These are phyloP conservation scores for Phrynocephalus versicolor DNA, from an alignment of 2,113 vertebrate genomes.

Conservation along the genomic window DNA sequence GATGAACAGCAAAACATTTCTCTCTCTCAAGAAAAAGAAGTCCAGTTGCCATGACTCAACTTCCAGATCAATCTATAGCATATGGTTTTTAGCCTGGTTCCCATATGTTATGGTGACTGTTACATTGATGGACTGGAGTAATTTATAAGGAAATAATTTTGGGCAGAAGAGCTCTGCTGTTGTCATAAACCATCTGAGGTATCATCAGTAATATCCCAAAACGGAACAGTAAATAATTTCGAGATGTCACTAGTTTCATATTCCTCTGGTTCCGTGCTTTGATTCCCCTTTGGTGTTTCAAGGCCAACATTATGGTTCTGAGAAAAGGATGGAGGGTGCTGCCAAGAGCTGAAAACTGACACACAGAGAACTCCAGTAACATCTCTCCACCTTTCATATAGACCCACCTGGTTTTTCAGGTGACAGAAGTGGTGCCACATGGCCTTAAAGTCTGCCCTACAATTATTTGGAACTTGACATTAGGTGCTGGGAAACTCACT, in stretches of 20 bases:
- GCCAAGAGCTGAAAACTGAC: too few species aligned
- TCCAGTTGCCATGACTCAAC: too few species aligned
- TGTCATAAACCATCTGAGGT: slow-evolving; percentile 38
- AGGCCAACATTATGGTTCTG: neutral
- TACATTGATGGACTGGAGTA: slow-evolving; percentile 39
- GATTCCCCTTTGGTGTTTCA: too few species aligned
- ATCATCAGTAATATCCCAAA: slow-evolving; percentile 24
- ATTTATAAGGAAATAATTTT: slow-evolving; percentile 50
- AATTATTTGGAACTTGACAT: too few species aligned
- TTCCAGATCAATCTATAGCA: slow-evolving; percentile 41
- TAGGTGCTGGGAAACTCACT: too few species aligned
- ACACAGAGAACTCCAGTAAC: too few species aligned
- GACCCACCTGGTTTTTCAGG: too few species aligned
- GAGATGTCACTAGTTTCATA: slow-evolving; percentile 14
- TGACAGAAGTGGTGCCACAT: too few species aligned
- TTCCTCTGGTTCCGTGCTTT: neutral
- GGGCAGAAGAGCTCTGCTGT: slow-evolving; percentile 12
- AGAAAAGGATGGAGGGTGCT: neutral
- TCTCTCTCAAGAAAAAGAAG: too few species aligned
- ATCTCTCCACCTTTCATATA: too few species aligned
- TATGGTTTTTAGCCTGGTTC: slow-evolving; percentile 36
- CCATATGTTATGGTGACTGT: slow-evolving; percentile 14
- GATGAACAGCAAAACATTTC: too few species aligned
- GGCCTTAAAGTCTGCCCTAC: too few species aligned
- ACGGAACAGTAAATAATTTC: slow-evolving; percentile 38